phyloP scores from a whole-genome alignment of 2,113 vertebrate genomes.

The Halcyon senegalensis region DNA sequence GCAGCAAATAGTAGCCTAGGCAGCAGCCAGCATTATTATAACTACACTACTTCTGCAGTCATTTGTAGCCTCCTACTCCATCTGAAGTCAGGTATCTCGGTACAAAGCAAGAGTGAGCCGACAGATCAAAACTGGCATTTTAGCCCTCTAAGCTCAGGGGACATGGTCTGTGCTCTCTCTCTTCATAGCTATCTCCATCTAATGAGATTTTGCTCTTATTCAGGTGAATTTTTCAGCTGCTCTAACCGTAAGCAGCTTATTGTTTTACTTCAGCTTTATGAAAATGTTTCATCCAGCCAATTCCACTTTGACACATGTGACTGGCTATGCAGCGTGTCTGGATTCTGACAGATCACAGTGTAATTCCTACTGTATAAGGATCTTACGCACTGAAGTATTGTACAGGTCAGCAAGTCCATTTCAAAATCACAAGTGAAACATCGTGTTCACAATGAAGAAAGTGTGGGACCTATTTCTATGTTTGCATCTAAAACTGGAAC shows the following conservation, averaged over 20 bases:
- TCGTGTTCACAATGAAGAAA: background rate
- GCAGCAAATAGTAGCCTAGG: background rate
- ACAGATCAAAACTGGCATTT: background rate
- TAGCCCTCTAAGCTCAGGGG: background rate
- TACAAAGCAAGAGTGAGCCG: background rate
- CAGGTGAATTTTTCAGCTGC: conserved; percentile 33
- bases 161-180: background rate
- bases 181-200: background rate
- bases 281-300: background rate
- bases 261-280: conserved; percentile 6
- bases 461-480: background rate
- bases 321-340: background rate
- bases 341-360: background rate
- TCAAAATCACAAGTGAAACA: background rate
- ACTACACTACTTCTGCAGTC: background rate
- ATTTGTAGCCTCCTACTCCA: background rate
- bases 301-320: background rate
- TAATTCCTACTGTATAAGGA: background rate
- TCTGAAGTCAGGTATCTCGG: background rate
- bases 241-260: conserved; percentile 21
- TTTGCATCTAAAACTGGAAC: background rate
- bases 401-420: background rate
- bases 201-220: conserved; percentile 46
- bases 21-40: background rate
- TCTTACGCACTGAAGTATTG: background rate